A percentile compares a stretch with the other conserved stretches of the same genome.
Conservation (phyloP, 2,797 vertebrate species). For the Synanceia verrucosa region DNA sequence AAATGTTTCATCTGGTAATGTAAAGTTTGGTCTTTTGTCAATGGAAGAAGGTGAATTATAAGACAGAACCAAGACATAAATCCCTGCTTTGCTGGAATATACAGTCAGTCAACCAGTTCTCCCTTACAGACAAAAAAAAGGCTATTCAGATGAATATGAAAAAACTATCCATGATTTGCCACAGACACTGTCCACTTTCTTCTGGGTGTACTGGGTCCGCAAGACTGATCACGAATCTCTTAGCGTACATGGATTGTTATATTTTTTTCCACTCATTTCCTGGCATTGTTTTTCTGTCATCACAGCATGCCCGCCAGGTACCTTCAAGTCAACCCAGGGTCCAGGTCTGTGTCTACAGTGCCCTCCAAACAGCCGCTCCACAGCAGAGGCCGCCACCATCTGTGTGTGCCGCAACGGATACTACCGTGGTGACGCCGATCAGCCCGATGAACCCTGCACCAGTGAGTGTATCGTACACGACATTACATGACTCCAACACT, state of each 20-base stretch:
- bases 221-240: no score
- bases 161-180: not conserved
- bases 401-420: conserved; percentile 95
- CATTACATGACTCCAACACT: not conserved
- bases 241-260: not conserved
- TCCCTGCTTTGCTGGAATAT: not conserved
- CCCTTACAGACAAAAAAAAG: not conserved
- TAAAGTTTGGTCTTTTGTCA: not conserved
- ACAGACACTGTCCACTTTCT: not conserved
- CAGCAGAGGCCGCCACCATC: conserved; percentile 89
- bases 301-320: conserved; percentile 93
- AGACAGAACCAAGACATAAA: not conserved
- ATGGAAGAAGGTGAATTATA: not conserved
- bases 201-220: no score
- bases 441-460: conserved; percentile 91
- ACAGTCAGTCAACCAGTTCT: not conserved
- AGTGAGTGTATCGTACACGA: conserved; percentile 84
- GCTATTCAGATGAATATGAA: not conserved
- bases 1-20: not conserved
- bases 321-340: conserved; percentile 95
- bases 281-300: conserved; percentile 50
- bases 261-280: not conserved
- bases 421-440: conserved; percentile 92
- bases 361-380: conserved; percentile 94
- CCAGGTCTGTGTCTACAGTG: conserved; percentile 89